These are phyloP conservation scores for Escarpia spicata DNA, from an alignment of 2,888 invertebrate species.

Conservation along the genomic window DNA sequence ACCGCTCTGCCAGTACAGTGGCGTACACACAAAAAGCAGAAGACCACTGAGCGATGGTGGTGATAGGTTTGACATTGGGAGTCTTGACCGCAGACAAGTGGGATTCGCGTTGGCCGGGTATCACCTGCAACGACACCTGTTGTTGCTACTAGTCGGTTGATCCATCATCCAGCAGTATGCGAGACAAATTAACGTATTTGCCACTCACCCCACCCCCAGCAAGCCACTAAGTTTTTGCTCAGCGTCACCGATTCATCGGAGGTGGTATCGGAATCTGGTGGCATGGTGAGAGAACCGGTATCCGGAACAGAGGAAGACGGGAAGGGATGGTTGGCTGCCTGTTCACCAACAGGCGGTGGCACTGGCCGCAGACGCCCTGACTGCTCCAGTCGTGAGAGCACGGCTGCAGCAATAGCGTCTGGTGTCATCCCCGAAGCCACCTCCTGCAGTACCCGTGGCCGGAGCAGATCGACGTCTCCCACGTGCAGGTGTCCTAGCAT, in stretches of 20 bases:
- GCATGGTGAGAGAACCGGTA: neutral
- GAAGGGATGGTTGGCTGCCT: neutral
- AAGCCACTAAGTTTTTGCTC: no score
- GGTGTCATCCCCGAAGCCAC: neutral
- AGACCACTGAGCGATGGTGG: neutral
- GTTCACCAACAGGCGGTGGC: neutral
- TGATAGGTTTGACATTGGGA: no score
- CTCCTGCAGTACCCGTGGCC: no score
- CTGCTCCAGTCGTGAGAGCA: neutral
- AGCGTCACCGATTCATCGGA: neutral
- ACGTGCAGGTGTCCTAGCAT: no score
- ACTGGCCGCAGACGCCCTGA: neutral
- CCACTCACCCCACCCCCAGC: no score
- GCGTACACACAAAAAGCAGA: neutral
- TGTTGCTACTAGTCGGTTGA: no score
- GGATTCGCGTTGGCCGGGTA: no score
- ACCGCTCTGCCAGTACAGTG: neutral
- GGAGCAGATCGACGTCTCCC: no score
- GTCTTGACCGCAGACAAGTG: no score
- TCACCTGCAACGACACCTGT: no score
- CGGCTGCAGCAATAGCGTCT: neutral
- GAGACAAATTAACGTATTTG: no score
- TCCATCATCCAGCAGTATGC: no score
- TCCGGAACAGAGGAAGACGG: neutral
- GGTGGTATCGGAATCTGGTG: neutral